Evolutionary conservation across 2,888 invertebrate genomes (phyloP), one percentile per base, ranked within the genome.

Genomic region (Gandaritis pyraliata): DNA sequence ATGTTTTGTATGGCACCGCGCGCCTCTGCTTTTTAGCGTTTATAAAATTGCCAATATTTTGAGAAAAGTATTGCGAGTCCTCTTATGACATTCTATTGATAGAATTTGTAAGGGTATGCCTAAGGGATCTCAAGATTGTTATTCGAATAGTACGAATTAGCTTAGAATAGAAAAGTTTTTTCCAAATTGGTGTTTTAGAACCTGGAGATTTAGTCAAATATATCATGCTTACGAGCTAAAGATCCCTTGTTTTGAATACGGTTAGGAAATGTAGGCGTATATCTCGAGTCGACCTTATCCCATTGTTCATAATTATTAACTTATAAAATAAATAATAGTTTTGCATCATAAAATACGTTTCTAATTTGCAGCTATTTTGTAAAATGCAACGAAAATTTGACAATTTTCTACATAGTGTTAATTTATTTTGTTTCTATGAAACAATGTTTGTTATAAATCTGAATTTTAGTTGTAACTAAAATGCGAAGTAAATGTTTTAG

Each of bases 301-400:
- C 77, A 66, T 77, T 66, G 76, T 78, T 80, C 77, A n/a, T n/a
- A n/a, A n/a, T 80, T 74, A 69, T 71, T 70, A 46, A 23, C 18
- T 48, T 45, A 49, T 53, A 33, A 47, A 29, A 54, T n/a, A n/a
- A 39, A 50, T 29, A 48, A 46, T 51, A 47, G 43, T 51, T 52
- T 53, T 49, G 36, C 51, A 45, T 59, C 46, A 52, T 52, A 15
- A 43, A 39, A 12, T 55, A 30, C 7, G n/a, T 51, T 72, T 72
- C 71, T 66, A 64, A 72, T 75, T 78, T 77, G 77, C 80, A 72
- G 82, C 81, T 86, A n/a, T 81, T 73, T 81, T 84, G 74, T 82
- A 56, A 77, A 77, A 76, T 85, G 85, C 87, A 87, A 87, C 87
- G 87, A 87, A 83, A 74, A 81, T 74, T 77, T 43, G 11, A 39